Base-by-base conservation (phyloP, 2,888 invertebrate species). In the Hybos culiciformis region DNA sequence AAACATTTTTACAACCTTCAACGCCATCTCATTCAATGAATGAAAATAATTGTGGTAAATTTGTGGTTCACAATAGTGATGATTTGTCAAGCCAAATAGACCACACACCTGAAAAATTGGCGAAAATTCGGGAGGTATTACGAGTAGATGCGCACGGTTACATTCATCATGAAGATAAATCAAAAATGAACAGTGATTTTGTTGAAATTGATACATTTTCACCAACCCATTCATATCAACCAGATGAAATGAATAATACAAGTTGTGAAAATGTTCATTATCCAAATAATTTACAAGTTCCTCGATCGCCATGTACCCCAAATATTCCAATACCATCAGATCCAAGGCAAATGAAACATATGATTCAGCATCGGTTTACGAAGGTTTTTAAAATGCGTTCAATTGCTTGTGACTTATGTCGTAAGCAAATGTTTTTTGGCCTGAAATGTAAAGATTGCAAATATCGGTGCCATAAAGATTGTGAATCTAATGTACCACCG, bases 371-470 rank as follows among this genome's bases (percentile, higher is more conserved):
- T 70, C 80, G 91, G 46, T 92, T 92, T 68, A 80, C 80, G 43
- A 90, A 85, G 71, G 83, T 80, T 24, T 83, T 88, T 68, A 88
- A 86, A 67, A 77, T 87, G 72, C 82, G 86, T 66, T 82, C 87
- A 42, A n/a, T n/a, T n/a, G 84, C 83, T 2, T 93, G 93, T 68
- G 86, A 88, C 66, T 80, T 82, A 60, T 93, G 93, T 68, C 81
- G 83, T 55, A 86, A 85, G 59, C 86, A 84, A 64, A 84, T 88
- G 77, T 79, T 86, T 53, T 81, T 86, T 61, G 83, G 83, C 8
- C 74, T 87, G 53, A 91, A 86, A 67, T 94, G 93, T 67, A 91
- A 83, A 63, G 91, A 92, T 67, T 94, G 93, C 76, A 93, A 91
- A 72, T 92, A 87, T 61, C 86, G 62, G 26, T 67, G 67, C 48